phyloP scores from a whole-genome alignment of 2,888 invertebrate species.

The Eugnorisma glareosa region DNA sequence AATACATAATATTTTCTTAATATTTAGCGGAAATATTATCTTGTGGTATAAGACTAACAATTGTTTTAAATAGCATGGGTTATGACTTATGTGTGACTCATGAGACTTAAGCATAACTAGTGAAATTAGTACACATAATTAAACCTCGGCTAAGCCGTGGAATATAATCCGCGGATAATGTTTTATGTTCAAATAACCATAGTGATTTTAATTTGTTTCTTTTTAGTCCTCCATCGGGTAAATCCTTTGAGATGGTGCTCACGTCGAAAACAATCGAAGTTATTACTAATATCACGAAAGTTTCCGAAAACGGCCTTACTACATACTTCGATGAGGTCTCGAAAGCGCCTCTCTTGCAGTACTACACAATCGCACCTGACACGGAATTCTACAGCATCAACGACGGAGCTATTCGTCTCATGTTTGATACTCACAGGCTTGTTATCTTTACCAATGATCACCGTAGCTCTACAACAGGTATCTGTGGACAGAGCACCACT shows the following conservation, averaged over 20 bases:
- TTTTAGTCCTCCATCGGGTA: slow-evolving; percentile 77
- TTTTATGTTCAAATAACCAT: neutral
- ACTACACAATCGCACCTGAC: slow-evolving; percentile 81
- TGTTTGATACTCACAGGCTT: slow-evolving; percentile 91
- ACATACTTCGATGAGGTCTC: slow-evolving; percentile 84
- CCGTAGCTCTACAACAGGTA: slow-evolving; percentile 90
- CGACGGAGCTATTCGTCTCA: slow-evolving; percentile 84
- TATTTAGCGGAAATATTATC: neutral
- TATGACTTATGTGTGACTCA: neutral
- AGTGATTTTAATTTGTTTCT: slow-evolving; percentile 33
- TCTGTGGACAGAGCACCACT: slow-evolving; percentile 92
- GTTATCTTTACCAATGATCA: slow-evolving; percentile 83
- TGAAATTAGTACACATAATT: neutral
- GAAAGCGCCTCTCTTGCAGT: slow-evolving; percentile 81
- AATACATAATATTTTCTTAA: neutral
- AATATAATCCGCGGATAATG: neutral
- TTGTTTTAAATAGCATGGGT: neutral
- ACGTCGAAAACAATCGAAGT: slow-evolving; percentile 79
- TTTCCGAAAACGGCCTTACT: slow-evolving; percentile 72
- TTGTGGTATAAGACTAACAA: neutral
- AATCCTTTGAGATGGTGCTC: slow-evolving; percentile 81
- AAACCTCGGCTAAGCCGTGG: neutral
- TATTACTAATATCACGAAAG: slow-evolving; percentile 83
- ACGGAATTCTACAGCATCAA: slow-evolving; percentile 67
- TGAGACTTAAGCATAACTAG: neutral